Base-by-base conservation (phyloP, 2,113 vertebrate species). In the Microcebus lehilahytsara region DNA sequence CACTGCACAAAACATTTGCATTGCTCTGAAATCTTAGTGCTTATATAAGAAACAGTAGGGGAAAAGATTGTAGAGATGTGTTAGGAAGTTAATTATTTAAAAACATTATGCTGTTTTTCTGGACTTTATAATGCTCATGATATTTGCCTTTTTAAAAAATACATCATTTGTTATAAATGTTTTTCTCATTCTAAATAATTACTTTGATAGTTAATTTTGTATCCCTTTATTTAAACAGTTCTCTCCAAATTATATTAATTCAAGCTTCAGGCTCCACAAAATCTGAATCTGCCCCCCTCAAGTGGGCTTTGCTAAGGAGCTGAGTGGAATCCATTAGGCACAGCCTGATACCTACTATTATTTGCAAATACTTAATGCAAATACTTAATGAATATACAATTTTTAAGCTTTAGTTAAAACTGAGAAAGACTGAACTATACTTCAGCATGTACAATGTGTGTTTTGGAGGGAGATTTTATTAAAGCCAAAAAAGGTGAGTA, bases 161-260 rank as follows among this genome's bases (percentile, higher is more conserved):
- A 11, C 40, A 42, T n/a, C 49, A 53, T 72, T 62, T 79, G 9
- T 46, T 89, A 62, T 32, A 42, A 46, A 53, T 37, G 71, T 62
- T 91, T 89, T 49, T 69, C 32, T 87, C n/a, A 85, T 88, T 42
- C 64, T 78, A 90, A 81, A 93, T 66, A 84, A 78, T 93, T 93
- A 78, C 34, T 58, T 85, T 74, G 40, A 71, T 80, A 88, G 58
- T n/a, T 89, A 85, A 69, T 51, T 91, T 93, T n/a, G 9, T 25
- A 32, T 72, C 60, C 13, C 72, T 74, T 93, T 79, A 34, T 9
- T 74, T 51, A 37, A 77, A 72, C n/a, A 88, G 23, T 8, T 64
- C 23, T 67, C 25, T 91, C 27, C 40, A 93, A 93, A 83, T 84
- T 78, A 62, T 60, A 27, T 6, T 58, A 22, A 58, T 58, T 8